Percentiles rank a stretch among this genome's conserved stretches.
These are phyloP conservation scores for Crocuta crocuta DNA, from an alignment of 2,113 vertebrate species.

Conservation along the genomic window DNA sequence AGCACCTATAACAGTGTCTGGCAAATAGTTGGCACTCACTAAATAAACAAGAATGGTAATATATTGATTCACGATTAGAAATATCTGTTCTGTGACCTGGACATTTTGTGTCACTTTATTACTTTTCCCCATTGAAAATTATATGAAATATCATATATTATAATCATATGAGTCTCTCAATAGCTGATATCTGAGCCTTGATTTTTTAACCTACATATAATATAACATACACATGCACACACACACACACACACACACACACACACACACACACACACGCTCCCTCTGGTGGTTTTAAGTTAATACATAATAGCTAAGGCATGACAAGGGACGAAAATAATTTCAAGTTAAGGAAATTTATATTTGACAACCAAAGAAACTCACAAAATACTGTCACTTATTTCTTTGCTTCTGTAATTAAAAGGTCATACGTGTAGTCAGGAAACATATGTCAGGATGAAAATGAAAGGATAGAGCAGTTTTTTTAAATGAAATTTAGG, in stretches of 20 bases:
- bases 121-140: background rate
- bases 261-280: too few species aligned
- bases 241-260: background rate
- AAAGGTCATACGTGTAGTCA: slow-evolving; percentile 1
- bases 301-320: background rate
- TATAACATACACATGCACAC: background rate
- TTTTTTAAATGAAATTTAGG: background rate
- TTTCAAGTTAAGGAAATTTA: slow-evolving; percentile 17
- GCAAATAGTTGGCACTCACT: background rate
- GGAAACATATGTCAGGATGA: background rate
- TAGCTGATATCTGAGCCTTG: background rate
- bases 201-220: background rate
- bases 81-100: background rate
- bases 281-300: background rate
- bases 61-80: background rate
- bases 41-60: background rate
- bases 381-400: background rate
- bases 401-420: background rate
- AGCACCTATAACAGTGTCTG: background rate
- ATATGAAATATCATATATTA: background rate
- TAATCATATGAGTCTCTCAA: background rate
- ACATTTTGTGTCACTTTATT: background rate
- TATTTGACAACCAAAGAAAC: background rate
- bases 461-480: background rate
- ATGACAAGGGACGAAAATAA: slow-evolving; percentile 13